Base-by-base conservation (phyloP, 2,888 invertebrate species). In the Lutraria lutraria region DNA sequence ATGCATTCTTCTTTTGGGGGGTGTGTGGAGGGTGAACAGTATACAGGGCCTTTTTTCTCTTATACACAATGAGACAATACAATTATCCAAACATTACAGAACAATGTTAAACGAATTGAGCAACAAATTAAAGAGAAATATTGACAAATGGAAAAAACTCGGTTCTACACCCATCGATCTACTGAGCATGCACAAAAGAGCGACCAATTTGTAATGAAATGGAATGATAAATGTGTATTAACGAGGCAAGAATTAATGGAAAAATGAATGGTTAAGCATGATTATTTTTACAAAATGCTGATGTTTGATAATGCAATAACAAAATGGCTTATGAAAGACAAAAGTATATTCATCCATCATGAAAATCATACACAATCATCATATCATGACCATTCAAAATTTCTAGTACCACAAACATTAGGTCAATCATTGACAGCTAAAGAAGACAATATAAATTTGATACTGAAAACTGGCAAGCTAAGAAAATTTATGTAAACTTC, bases 171-270 rank as follows among this genome's bases (percentile, higher is more conserved):
- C 63, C 63, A 68, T 4, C n/a, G n/a, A n/a, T n/a, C 63, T 68
- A 68, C 63, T 68, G 63, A 68, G 63, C 63, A 68, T 12, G 25
- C 63, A 68, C 63, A 25, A 68, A 43, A n/a, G 63, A 68, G 63
- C 63, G 25, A 25, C 25, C 63, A 25, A 43, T 43, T 68, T n/a
- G 4, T 68, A 68, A 68, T n/a, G 63, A 25, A 25, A 68, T 68
- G 63, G 63, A 68, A 68, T 68, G 63, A 68, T 68, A 43, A 43
- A 43, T 43, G 43, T 43, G 63, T n/a, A 68, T 68, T 68, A n/a
- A 68, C 25, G 6, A 68, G 19, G 21, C 25, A 68, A 68, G 10
- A 68, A 68, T 10, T 4, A 0, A 68, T 25, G 63, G 25, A 68
- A 25, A 68, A 25, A 25, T 21, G n/a, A 21, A 60, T 68, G 25